Percentiles rank a stretch among this genome's conserved stretches.
Conservation (phyloP, 2,888 invertebrate species). For the Drepana falcataria region DNA sequence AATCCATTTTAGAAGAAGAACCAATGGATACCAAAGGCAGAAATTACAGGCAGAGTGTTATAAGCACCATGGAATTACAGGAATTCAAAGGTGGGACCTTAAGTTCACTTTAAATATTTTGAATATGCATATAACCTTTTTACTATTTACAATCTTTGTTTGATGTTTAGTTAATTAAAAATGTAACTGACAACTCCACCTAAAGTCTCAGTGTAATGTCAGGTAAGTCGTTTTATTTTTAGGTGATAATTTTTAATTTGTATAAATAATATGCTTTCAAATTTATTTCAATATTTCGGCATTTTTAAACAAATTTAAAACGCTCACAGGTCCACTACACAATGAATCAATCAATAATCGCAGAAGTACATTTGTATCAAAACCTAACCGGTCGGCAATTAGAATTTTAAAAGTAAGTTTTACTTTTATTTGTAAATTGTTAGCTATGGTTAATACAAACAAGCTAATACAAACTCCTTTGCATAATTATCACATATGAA, state of each 20-base stretch:
- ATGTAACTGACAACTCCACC: constrained; percentile 56
- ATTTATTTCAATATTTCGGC: background rate
- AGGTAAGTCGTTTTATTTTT: constrained; percentile 50
- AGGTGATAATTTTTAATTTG: constrained; percentile 10
- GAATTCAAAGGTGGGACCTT: constrained; percentile 53
- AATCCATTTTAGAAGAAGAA: constrained; percentile 60
- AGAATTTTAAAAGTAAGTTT: constrained; percentile 61
- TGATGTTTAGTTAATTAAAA: constrained; percentile 22
- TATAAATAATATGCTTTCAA: constrained; percentile 12
- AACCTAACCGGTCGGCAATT: constrained; percentile 62
- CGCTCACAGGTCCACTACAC: constrained; percentile 57
- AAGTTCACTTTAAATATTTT: constrained; percentile 1
- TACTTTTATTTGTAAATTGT: no score
- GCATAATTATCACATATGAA: no score
- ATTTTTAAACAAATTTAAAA: constrained; percentile 8
- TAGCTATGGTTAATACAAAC: constrained; percentile 1
- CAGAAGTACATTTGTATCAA: constrained; percentile 64
- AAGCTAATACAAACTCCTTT: no score
- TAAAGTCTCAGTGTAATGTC: constrained; percentile 77
- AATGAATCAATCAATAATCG: constrained; percentile 70
- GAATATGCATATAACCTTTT: constrained; percentile 2
- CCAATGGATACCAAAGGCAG: constrained; percentile 64
- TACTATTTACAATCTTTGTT: constrained; percentile 16
- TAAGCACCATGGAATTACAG: constrained; percentile 74
- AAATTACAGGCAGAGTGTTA: constrained; percentile 76